Conservation (phyloP, 1,140 invertebrate genomes). For the Eupeodes corollae region DNA sequence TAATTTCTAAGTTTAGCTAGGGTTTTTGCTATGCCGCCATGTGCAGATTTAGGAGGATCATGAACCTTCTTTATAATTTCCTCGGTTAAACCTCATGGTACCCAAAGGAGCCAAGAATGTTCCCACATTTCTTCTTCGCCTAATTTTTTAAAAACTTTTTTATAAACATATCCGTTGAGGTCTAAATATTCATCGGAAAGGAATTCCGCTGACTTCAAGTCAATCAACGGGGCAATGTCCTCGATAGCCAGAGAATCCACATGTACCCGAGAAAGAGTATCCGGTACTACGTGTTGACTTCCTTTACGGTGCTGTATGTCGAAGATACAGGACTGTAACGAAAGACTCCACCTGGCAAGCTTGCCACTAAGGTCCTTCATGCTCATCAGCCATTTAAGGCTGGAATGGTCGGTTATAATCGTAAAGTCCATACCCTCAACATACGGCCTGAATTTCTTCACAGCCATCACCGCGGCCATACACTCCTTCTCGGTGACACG, state of each 20-base stretch:
- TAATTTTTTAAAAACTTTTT: too few relatives aligned
- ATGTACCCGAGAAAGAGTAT: conserved; percentile 21
- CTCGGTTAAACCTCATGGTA: neutral
- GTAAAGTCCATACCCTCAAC: conserved; percentile 36
- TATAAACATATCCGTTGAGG: too few relatives aligned
- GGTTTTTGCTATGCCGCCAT: conserved; percentile 1
- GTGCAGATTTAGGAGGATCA: neutral
- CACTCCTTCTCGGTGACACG: conserved; percentile 38
- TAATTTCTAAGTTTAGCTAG: neutral
- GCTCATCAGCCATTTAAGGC: conserved; percentile 37
- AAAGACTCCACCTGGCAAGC: conserved; percentile 36
- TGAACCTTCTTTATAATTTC: neutral
- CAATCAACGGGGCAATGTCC: too few relatives aligned
- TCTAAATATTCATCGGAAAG: too few relatives aligned
- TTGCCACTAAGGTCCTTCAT: conserved; percentile 34
- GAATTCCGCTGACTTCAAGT: too few relatives aligned
- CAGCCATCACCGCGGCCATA: conserved; percentile 36
- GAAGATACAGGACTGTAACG: conserved; percentile 35
- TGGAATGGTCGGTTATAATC: conserved; percentile 40
- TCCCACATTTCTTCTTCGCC: too few relatives aligned
- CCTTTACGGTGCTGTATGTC: conserved; percentile 35
- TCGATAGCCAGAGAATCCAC: too few relatives aligned
- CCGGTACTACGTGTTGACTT: conserved; percentile 24
- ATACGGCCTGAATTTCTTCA: conserved; percentile 38
- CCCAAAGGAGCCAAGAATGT: neutral